Evolutionary conservation across 2,113 vertebrate genomes (phyloP), one percentile per base, ranked within the genome.

Genomic region (Pollachius pollachius): DNA sequence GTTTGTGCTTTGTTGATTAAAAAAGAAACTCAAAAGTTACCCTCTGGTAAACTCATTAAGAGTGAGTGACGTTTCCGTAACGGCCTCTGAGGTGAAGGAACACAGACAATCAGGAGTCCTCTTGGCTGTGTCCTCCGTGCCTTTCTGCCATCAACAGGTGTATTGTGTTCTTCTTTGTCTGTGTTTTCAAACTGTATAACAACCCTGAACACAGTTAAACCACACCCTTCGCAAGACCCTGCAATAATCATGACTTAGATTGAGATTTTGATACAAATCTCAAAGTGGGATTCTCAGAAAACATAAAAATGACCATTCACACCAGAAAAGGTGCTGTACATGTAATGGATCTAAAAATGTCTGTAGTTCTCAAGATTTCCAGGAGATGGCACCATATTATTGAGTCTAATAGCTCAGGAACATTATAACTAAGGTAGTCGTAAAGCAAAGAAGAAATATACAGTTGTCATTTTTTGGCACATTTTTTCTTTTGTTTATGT

Each of bases 361-460:
- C 82, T 87, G 86, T 85, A 88, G 79, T 90, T 90, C 89, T 92
- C 89, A 93, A 92, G 88, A 92, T 91, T 91, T 89, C 89, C 92
- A 93, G 92, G 91, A 93, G 90, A 91, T 91, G 91, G 92, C 92
- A 92, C 92, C 89, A 91, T 90, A 91, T 90, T 91, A 89, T 90
- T 90, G 84, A 87, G 82, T 91, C 83, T 85, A 90, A 91, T 89
- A 90, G 90, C 88, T 77, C 81, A 85, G 84, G 85, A 89, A 84
- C 73, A 86, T 86, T 85, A 81, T 76, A 88, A 89, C 84, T 89
- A 89, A 88, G 86, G 84, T 89, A 89, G 88, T 91, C 85, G 88
- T 88, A 89, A 91, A 90, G 81, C 84, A 86, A 91, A 88, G 82
- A 89, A 84, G 87, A 68, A 90, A 87, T 85, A 87, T 84, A 89